phyloP scores from a whole-genome alignment of 2,113 vertebrate genomes.

The Amblyopsis rosae region DNA sequence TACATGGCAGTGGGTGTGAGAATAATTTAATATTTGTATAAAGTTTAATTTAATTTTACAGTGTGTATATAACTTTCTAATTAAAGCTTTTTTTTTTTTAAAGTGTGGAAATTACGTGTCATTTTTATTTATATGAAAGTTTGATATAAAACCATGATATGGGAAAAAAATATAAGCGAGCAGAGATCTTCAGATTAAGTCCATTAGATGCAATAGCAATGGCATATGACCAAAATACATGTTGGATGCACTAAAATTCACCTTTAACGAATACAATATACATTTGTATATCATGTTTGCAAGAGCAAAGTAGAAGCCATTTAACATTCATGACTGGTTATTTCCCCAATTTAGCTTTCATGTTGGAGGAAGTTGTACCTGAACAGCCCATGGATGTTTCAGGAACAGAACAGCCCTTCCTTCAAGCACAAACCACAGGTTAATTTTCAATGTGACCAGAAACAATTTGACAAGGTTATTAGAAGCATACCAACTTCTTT shows the following conservation, averaged over 20 bases:
- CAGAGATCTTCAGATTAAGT: no score
- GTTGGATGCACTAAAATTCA: no score
- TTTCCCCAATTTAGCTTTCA: no score
- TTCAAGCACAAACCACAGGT: no score
- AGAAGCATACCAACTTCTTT: not conserved
- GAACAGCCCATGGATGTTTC: no score
- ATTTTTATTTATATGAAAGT: constrained; percentile 18
- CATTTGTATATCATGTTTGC: not conserved
- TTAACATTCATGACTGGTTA: not conserved
- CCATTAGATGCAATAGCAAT: no score
- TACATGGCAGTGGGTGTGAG: constrained; percentile 98
- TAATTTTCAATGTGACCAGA: not conserved
- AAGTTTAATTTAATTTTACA: constrained; percentile 99
- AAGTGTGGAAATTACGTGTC: constrained; percentile 72
- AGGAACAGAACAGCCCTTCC: no score
- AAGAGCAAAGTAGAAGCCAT: not conserved
- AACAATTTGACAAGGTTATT: not conserved
- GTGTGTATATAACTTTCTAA: constrained; percentile 99
- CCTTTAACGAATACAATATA: no score
- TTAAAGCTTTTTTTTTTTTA: constrained; percentile 97
- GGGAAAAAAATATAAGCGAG: not conserved
- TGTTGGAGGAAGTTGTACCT: no score
- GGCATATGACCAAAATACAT: no score
- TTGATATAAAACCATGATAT: not conserved
- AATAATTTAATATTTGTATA: constrained; percentile 99